These are phyloP conservation scores for Exocentrus adspersus DNA, from an alignment of 2,888 invertebrate species.

Conservation along the genomic window DNA sequence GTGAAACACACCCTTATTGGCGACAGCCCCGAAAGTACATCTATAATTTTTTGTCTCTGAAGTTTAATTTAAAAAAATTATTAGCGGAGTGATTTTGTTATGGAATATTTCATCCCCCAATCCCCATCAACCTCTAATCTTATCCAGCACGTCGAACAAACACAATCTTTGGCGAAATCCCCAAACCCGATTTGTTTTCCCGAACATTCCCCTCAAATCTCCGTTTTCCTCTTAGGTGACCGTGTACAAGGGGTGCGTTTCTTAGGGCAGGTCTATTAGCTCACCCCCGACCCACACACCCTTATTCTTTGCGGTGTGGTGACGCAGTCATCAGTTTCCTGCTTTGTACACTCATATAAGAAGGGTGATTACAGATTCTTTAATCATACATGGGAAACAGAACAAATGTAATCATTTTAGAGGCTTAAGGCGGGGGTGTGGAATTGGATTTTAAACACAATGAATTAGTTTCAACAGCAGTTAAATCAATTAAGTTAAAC, in stretches of 20 bases:
- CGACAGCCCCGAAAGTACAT: neutral
- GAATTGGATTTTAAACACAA: neutral
- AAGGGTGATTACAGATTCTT: constrained; percentile 7
- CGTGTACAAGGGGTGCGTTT: constrained; percentile 23
- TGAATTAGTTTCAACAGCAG: neutral
- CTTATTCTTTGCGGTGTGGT: constrained; percentile 16
- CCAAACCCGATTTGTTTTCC: constrained; percentile 16
- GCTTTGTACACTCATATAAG: neutral
- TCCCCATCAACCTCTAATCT: neutral
- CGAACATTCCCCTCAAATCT: constrained; percentile 24
- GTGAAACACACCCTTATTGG: too few species aligned
- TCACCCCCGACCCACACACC: constrained; percentile 1
- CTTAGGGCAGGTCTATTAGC: constrained; percentile 31
- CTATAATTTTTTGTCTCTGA: too few species aligned
- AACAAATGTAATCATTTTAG: constrained; percentile 3
- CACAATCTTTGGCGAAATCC: neutral
- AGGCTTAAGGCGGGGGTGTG: neutral
- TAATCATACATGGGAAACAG: constrained; percentile 5
- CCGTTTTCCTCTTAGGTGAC: constrained; percentile 29
- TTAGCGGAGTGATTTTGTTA: too few species aligned
- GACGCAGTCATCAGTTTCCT: constrained; percentile 12
- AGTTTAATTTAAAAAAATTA: too few species aligned
- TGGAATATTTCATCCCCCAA: too few species aligned
- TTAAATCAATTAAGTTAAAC: too few species aligned
- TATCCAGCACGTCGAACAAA: neutral